phyloP scores from a whole-genome alignment of 2,888 invertebrate genomes.

The Tolmerus cingulatus region DNA sequence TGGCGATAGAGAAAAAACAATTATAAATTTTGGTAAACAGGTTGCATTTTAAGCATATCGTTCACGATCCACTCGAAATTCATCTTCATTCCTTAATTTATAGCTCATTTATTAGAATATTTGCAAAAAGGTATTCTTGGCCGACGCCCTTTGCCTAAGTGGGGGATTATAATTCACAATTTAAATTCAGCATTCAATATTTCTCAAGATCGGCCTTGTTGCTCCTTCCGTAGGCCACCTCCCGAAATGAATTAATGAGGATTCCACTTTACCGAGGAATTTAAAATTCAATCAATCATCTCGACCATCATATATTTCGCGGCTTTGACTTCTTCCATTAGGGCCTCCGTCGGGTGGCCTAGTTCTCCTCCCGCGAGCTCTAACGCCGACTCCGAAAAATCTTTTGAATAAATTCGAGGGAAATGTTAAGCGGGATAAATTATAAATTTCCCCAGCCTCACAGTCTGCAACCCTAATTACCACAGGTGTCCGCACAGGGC shows the following conservation, averaged over 20 bases:
- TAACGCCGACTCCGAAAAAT: not conserved
- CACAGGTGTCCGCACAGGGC: not conserved
- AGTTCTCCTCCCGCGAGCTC: not conserved
- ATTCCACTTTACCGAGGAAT: not conserved
- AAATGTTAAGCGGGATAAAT: constrained; percentile 16
- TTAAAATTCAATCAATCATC: constrained; percentile 33
- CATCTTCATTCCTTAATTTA: constrained; percentile 7
- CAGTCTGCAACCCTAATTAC: not conserved
- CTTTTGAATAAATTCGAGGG: not conserved
- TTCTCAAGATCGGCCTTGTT: not conserved
- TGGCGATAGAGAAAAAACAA: not conserved
- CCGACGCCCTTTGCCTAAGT: not conserved
- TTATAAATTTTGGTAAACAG: not conserved
- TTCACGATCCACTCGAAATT: not conserved
- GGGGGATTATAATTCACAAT: constrained; percentile 22
- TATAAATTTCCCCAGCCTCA: not conserved
- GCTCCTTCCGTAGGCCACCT: not conserved
- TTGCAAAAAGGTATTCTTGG: not conserved
- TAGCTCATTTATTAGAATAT: constrained; percentile 5
- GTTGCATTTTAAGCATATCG: not conserved
- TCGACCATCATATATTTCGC: constrained; percentile 5
- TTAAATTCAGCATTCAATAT: constrained; percentile 27
- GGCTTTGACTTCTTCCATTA: constrained; percentile 8
- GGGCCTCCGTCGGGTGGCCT: not conserved
- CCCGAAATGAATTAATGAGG: not conserved